Base-by-base conservation (phyloP, 1,140 invertebrate species). In the Popillia japonica region DNA sequence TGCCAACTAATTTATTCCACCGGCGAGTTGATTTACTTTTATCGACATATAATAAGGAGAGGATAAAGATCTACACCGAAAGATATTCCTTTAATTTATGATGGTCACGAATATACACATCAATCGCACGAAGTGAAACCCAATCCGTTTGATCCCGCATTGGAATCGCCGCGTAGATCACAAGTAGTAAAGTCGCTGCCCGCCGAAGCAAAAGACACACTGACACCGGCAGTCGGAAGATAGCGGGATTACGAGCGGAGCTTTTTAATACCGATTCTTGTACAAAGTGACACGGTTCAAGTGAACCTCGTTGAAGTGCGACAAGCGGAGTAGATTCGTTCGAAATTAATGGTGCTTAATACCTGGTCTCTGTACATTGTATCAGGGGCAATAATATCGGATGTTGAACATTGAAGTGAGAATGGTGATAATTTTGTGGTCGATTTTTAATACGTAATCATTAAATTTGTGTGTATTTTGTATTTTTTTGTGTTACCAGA, bases 361-460 rank as follows among this genome's bases (percentile, higher is more conserved):
- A 6, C 48, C 2, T 17, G 14, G 48, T 6, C 11, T n/a, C 14
- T n/a, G 17, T 55, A 55, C 6, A 3, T n/a, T n/a, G 48, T 55
- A 55, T n/a, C 6, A 55, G 14, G 14, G 17, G 48, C 4, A 34
- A 34, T 34, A 17, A 55, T 17, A 55, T 55, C 17, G 48, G 48
- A 7, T 55, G 17, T 14, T n/a, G 48, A 17, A 14, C 48, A 55
- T n/a, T n/a, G 11, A 14, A 6, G 17, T 55, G 48, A 55, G 48
- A 17, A 55, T 55, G 48, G 48, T 55, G 48, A 55, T 55, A 55
- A 55, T 55, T 55, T 55, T 55, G 48, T 55, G 48, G 48, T 55
- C 48, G 14, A 55, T 34, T 34, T 34, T 34, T 34, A 34, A 55
- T n/a, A 55, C 48, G 14, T 55, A 55, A 55, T 55, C 6, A 55